Conservation (phyloP, 2,797 vertebrate species). For the Arnoldichthys spilopterus region DNA sequence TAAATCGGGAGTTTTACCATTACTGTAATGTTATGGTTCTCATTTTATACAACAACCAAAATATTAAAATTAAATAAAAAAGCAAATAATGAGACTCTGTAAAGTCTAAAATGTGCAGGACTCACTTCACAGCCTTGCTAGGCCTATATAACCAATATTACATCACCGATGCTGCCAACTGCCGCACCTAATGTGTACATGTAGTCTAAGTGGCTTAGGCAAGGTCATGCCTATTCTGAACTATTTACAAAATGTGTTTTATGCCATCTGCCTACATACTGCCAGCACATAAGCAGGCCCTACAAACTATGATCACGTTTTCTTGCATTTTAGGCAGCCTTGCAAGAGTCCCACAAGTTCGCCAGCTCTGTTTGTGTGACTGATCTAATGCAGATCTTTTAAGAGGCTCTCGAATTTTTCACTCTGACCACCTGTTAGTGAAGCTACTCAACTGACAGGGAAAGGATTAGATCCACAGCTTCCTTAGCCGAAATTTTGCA, state of each 20-base stretch:
- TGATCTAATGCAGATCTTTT: slow-evolving; percentile 12
- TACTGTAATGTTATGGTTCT: not conserved
- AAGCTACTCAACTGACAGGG: not conserved
- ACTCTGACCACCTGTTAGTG: slow-evolving; percentile 15
- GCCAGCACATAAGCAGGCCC: not conserved
- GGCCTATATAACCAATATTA: not conserved
- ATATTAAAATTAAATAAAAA: not conserved
- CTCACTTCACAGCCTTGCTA: not conserved
- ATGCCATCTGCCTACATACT: not conserved
- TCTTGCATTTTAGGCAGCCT: not conserved
- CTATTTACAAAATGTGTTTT: not conserved
- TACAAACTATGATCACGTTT: not conserved
- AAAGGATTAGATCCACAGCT: slow-evolving; percentile 4
- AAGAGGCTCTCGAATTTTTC: slow-evolving; percentile 17
- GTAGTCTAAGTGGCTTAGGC: not conserved
- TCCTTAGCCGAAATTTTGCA: not conserved
- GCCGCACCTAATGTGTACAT: not conserved
- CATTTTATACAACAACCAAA: not conserved
- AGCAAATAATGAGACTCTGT: not conserved
- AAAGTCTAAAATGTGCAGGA: not conserved
- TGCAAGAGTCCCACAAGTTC: not conserved
- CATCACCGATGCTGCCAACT: not conserved
- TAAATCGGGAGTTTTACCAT: not conserved
- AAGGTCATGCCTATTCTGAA: not conserved
- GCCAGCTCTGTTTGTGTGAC: not conserved